Evolutionary conservation across 2,888 invertebrate species (phyloP).

Genomic region (Cremastobaeus sp.): DNA sequence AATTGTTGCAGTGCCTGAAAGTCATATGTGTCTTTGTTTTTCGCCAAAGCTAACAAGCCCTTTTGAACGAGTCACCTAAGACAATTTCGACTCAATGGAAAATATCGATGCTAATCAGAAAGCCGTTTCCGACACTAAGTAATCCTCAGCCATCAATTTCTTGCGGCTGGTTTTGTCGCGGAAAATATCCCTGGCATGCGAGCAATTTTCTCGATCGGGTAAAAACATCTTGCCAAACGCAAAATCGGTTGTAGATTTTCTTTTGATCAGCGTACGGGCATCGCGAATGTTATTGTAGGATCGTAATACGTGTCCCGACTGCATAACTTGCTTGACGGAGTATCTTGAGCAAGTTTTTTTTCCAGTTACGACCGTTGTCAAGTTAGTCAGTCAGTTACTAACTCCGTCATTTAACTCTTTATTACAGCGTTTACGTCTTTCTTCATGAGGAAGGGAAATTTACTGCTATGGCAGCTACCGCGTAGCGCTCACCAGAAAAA

Average conservation of each 20-base stretch:
- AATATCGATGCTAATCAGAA: too few species aligned
- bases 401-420: slow-evolving; percentile 51
- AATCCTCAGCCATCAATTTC: slow-evolving; percentile 10
- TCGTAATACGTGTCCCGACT: slow-evolving; percentile 41
- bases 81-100: too few species aligned
- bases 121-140: not conserved
- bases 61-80: too few species aligned
- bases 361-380: slow-evolving; percentile 60
- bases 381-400: slow-evolving; percentile 60
- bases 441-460: slow-evolving; percentile 10
- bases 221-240: slow-evolving; percentile 38
- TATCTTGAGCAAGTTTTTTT: slow-evolving; percentile 66
- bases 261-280: slow-evolving; percentile 30
- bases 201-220: slow-evolving; percentile 32
- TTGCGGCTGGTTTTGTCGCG: slow-evolving; percentile 3
- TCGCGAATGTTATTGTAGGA: slow-evolving; percentile 43
- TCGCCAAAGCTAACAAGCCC: too few species aligned
- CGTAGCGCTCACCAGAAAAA: too few species aligned
- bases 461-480: too few species aligned
- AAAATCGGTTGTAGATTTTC: slow-evolving; percentile 44
- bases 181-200: slow-evolving; percentile 25
- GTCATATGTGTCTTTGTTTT: too few species aligned
- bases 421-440: slow-evolving; percentile 38
- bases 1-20: too few species aligned
- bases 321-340: slow-evolving; percentile 40